These are phyloP conservation scores for Semotilus atromaculatus DNA, from an alignment of 2,797 vertebrate species.

Conservation along the genomic window DNA sequence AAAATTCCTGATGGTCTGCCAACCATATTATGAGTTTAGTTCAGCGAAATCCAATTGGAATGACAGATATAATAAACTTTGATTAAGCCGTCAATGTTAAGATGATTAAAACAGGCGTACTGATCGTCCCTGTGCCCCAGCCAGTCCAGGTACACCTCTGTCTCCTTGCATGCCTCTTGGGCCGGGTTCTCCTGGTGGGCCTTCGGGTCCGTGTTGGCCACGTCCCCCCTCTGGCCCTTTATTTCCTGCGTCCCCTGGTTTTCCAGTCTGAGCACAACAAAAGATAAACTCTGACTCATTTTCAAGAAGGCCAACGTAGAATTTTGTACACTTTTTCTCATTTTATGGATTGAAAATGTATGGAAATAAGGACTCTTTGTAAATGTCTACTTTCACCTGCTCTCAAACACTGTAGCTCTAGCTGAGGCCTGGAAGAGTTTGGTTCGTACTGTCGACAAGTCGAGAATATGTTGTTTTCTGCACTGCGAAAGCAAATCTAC, in stretches of 20 bases:
- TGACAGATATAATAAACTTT: neutral
- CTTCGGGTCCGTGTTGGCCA: conserved; percentile 86
- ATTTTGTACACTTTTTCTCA: neutral
- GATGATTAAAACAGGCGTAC: conserved; percentile 68
- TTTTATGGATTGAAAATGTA: neutral
- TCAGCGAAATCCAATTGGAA: neutral
- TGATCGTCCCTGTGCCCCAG: conserved; percentile 84
- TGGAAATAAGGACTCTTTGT: neutral
- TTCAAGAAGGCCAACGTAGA: neutral
- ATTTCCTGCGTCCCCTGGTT: conserved; percentile 88
- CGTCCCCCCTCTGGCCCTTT: conserved; percentile 88
- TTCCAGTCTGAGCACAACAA: conserved; percentile 80
- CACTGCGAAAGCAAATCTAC: neutral
- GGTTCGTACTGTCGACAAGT: neutral
- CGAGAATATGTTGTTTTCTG: neutral
- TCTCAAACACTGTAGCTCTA: neutral
- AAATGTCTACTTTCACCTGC: neutral
- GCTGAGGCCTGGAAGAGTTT: neutral
- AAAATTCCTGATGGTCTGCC: conserved; percentile 23
- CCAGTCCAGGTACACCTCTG: conserved; percentile 85
- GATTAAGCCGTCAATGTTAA: neutral
- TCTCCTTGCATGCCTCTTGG: conserved; percentile 93
- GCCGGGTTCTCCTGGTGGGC: conserved; percentile 82
- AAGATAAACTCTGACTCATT: neutral
- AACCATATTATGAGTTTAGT: conserved; percentile 19